A percentile compares a stretch with the other conserved stretches of the same genome.
Evolutionary conservation across 2,113 vertebrate genomes (phyloP).

Genomic region (Odontophorus gujanensis): DNA sequence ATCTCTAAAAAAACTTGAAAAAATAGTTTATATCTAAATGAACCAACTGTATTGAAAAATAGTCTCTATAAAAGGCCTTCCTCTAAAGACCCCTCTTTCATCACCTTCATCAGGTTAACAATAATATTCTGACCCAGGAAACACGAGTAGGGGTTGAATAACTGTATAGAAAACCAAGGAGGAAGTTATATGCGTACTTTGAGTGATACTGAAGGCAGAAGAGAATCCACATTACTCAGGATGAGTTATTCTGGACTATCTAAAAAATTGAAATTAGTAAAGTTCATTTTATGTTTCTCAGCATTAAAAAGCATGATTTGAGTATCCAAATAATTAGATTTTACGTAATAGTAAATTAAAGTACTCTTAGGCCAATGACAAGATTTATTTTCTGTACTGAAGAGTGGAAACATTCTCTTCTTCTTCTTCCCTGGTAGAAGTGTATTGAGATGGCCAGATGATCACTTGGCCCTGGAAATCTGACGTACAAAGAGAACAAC

Average conservation of each 20-base stretch:
- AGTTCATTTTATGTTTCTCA: neutral
- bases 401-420: neutral
- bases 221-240: rapidly evolving
- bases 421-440: neutral
- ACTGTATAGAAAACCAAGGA: neutral
- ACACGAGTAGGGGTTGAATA: neutral
- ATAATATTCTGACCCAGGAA: neutral
- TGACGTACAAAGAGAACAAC: rapidly evolving
- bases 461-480: neutral
- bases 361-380: neutral
- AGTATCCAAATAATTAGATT: neutral
- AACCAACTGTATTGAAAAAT: neutral
- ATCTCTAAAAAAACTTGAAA: neutral
- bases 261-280: neutral
- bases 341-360: neutral
- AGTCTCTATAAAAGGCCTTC: neutral
- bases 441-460: neutral
- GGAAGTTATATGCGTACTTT: neutral
- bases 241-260: neutral
- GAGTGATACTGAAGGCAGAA: neutral
- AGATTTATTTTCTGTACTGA: neutral
- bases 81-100: neutral
- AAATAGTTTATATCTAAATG: neutral
- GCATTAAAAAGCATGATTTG: neutral
- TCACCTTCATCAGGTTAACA: neutral